Conservation (phyloP, 1,140 invertebrate species). For the Conus ventricosus region DNA sequence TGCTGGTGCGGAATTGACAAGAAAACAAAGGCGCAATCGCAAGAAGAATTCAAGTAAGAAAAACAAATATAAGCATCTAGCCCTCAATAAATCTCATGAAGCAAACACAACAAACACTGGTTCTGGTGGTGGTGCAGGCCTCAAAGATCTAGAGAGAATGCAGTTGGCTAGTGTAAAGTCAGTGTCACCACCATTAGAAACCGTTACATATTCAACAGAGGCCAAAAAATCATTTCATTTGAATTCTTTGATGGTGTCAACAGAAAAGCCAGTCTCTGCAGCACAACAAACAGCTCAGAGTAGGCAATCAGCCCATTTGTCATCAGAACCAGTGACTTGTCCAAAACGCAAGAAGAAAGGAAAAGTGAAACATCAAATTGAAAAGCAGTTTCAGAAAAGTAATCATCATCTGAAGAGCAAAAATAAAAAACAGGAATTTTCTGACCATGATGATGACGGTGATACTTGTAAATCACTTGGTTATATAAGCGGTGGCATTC, state of each 20-base stretch:
- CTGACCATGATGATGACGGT: background rate
- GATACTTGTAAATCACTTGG: background rate
- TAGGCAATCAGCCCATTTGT: background rate
- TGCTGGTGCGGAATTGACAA: background rate
- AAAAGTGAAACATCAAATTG: background rate
- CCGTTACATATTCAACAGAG: background rate
- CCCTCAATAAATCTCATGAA: slow-evolving; percentile 35
- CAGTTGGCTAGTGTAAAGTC: slow-evolving; percentile 20
- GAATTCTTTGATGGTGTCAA: background rate
- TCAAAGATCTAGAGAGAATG: slow-evolving; percentile 30
- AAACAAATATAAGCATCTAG: slow-evolving; percentile 55
- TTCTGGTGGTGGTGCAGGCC: background rate
- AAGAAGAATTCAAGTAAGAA: slow-evolving; percentile 53
- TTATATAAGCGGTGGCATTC: no score
- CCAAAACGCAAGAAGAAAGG: background rate
- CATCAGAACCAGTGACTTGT: background rate
- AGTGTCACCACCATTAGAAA: background rate
- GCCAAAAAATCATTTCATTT: background rate
- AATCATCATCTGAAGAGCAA: background rate
- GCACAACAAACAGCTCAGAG: background rate
- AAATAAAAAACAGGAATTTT: background rate
- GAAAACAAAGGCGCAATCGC: slow-evolving; percentile 40
- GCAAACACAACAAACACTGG: background rate
- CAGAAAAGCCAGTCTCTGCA: background rate
- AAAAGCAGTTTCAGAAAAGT: background rate